Conservation (phyloP, 2,113 vertebrate genomes). For the Oncorhynchus mykiss region DNA sequence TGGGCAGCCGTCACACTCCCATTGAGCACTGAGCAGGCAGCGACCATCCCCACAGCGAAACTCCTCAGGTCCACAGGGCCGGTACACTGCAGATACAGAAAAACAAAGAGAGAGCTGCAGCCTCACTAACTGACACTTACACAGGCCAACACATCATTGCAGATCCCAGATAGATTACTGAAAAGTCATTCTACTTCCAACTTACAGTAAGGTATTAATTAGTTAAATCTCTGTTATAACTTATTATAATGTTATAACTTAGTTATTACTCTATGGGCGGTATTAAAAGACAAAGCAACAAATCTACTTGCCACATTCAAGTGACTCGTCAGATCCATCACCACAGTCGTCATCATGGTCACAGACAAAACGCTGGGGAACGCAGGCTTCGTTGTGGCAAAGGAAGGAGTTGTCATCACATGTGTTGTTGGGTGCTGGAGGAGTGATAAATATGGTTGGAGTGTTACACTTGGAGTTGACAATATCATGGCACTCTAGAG, state of each 20-base stretch:
- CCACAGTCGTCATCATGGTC: slow-evolving; percentile 96
- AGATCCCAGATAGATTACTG: too few species aligned
- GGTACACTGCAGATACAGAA: slow-evolving; percentile 77
- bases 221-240: too few species aligned
- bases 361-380: slow-evolving; percentile 91
- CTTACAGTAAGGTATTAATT: neutral
- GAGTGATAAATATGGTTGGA: slow-evolving; percentile 3
- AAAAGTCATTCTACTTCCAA: neutral
- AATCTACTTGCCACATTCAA: slow-evolving; percentile 86
- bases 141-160: neutral
- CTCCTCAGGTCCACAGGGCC: slow-evolving; percentile 83
- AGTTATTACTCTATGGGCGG: too few species aligned
- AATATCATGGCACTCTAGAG: neutral
- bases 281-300: neutral
- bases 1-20: slow-evolving; percentile 94
- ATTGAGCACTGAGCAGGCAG: slow-evolving; percentile 88
- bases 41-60: slow-evolving; percentile 92
- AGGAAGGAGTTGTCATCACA: slow-evolving; percentile 93
- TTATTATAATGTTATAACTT: too few species aligned
- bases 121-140: slow-evolving; percentile 27
- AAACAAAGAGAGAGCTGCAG: slow-evolving; percentile 17
- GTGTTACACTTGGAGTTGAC: neutral
- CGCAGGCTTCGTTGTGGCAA: slow-evolving; percentile 91
- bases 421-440: slow-evolving; percentile 91
- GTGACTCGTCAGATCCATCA: slow-evolving; percentile 92